phyloP scores from a whole-genome alignment of 2,797 vertebrate species.

The Centroberyx gerrardi region DNA sequence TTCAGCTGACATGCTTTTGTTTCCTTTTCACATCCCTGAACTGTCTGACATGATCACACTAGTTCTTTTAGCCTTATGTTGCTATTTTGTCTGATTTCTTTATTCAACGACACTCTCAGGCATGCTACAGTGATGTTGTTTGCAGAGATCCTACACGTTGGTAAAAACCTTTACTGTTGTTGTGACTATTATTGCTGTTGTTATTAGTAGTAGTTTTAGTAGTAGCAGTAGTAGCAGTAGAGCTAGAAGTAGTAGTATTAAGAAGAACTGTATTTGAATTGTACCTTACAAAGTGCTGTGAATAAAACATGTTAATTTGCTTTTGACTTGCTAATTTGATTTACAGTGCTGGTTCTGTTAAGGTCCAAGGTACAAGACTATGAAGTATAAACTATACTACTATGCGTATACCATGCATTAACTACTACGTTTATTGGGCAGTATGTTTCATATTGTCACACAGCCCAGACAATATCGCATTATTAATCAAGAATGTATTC shows the following conservation, averaged over 20 bases:
- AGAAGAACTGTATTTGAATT: not conserved
- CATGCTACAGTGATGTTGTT: constrained; percentile 40
- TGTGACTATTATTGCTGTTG: not conserved
- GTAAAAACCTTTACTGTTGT: constrained; percentile 25
- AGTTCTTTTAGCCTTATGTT: not conserved
- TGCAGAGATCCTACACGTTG: constrained; percentile 22
- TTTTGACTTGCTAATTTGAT: too few relatives aligned
- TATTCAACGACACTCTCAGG: constrained; percentile 1
- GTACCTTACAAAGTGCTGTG: constrained; percentile 1
- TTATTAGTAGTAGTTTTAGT: not conserved
- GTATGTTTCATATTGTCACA: too few relatives aligned
- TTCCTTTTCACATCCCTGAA: constrained; percentile 12
- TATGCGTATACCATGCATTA: too few relatives aligned
- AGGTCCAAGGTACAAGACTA: too few relatives aligned
- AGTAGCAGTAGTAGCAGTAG: constrained; percentile 1
- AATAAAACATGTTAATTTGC: not conserved
- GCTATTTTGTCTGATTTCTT: not conserved
- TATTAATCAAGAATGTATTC: not conserved
- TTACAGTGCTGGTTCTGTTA: not conserved
- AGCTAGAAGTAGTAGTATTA: constrained; percentile 12
- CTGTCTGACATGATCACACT: not conserved
- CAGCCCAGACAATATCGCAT: not conserved
- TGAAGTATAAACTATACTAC: too few relatives aligned
- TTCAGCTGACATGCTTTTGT: not conserved
- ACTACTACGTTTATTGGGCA: too few relatives aligned